These are phyloP conservation scores for Himalopsyche anomala DNA, from an alignment of 2,888 invertebrate species.

Conservation along the genomic window DNA sequence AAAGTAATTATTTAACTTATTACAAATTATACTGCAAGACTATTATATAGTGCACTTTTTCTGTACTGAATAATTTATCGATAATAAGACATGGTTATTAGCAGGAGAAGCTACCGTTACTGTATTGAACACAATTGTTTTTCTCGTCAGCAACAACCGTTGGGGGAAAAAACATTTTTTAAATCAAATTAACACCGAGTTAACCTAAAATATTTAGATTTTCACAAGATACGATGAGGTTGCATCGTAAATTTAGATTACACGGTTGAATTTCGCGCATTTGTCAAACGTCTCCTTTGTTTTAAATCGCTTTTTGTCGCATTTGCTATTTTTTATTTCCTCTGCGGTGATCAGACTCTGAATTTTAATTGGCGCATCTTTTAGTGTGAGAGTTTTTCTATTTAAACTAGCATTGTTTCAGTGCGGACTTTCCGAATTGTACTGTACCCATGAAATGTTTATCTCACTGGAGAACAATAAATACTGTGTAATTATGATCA, in stretches of 20 bases:
- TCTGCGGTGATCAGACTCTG: neutral
- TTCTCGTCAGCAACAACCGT: neutral
- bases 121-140: neutral
- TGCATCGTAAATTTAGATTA: neutral
- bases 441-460: neutral
- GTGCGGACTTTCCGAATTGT: neutral
- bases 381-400: slow-evolving; percentile 15
- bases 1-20: too few relatives aligned
- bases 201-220: neutral
- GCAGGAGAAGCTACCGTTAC: neutral
- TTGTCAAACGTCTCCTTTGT: slow-evolving; percentile 5
- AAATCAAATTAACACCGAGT: neutral
- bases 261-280: neutral
- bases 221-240: neutral
- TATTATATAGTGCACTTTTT: too few relatives aligned
- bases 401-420: neutral
- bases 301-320: slow-evolving; percentile 1
- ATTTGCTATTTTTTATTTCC: neutral
- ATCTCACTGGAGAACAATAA: neutral
- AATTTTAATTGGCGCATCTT: neutral
- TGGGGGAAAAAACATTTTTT: neutral
- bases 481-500: neutral
- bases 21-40: too few relatives aligned
- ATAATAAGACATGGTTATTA: neutral
- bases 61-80: neutral